Conservation (phyloP, 2,113 vertebrate species). For the Hemiprocne comata region DNA sequence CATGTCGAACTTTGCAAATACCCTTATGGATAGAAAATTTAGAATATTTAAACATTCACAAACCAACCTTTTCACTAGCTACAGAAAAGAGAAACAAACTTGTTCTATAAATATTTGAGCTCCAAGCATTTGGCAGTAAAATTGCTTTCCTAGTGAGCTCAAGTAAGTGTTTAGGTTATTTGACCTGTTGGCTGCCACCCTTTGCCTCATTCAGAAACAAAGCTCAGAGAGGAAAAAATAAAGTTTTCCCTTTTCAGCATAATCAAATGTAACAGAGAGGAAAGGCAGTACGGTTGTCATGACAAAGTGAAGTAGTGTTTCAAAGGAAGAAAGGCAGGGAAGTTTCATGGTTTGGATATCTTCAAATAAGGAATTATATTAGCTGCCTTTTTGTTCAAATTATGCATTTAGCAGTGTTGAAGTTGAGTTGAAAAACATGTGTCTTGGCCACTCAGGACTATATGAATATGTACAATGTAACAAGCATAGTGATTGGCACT, state of each 20-base stretch:
- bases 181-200: background rate
- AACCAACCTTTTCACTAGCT: conserved; percentile 19
- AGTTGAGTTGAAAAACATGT: background rate
- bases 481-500: background rate
- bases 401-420: background rate
- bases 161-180: conserved; percentile 28
- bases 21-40: background rate
- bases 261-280: background rate
- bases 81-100: conserved; percentile 42
- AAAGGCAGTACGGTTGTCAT: background rate
- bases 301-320: background rate
- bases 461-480: background rate
- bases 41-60: conserved; percentile 23
- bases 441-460: background rate
- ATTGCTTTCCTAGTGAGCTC: conserved; percentile 25
- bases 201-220: conserved; percentile 44
- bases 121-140: conserved; percentile 40
- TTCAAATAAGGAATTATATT: background rate
- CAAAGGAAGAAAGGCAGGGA: background rate
- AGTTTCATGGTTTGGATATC: background rate
- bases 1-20: background rate
- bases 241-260: background rate
- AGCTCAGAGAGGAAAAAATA: background rate
- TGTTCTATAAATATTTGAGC: conserved; percentile 52
- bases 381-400: background rate